A percentile compares a stretch with the other conserved stretches of the same genome.
Conservation (phyloP, 2,888 invertebrate genomes). For the Lepidocyrtinus sp. region DNA sequence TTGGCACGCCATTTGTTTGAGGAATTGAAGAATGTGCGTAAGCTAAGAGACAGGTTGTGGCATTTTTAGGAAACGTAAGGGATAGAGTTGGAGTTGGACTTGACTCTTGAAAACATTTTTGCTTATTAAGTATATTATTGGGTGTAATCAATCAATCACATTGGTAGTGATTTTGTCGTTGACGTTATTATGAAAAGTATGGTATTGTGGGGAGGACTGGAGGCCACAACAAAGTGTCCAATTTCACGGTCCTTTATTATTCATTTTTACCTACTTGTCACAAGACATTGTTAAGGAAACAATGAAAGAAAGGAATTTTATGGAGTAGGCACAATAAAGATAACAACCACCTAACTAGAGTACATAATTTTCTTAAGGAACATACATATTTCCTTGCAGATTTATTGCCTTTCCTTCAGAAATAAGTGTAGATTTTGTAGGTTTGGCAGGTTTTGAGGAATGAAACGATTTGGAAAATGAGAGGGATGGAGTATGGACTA, state of each 20-base stretch:
- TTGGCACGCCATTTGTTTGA: slow-evolving; percentile 6
- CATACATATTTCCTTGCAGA: too few relatives aligned
- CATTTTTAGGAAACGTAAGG: too few relatives aligned
- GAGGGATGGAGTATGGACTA: background rate
- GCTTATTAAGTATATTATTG: slow-evolving; percentile 4
- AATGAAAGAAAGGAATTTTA: background rate
- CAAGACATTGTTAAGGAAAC: slow-evolving; percentile 6
- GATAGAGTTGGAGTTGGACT: too few relatives aligned
- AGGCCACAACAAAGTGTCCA: slow-evolving; percentile 55
- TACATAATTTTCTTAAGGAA: too few relatives aligned
- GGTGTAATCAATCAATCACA: background rate
- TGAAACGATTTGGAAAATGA: background rate
- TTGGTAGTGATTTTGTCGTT: background rate
- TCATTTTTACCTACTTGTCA: background rate
- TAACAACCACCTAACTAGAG: too few relatives aligned
- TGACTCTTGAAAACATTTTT: slow-evolving; percentile 31
- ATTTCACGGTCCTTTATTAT: slow-evolving; percentile 57
- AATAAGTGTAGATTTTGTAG: background rate
- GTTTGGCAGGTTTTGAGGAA: too few relatives aligned
- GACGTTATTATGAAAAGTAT: slow-evolving; percentile 46
- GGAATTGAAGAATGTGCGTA: slow-evolving; percentile 24
- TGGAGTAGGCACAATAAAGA: background rate
- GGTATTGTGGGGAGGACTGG: slow-evolving; percentile 10
- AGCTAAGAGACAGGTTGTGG: too few relatives aligned
- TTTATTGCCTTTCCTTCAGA: background rate